Evolutionary conservation across 2,888 invertebrate species (phyloP), one percentile per base, ranked within the genome.

Genomic region (Latrodectus hesperus): DNA sequence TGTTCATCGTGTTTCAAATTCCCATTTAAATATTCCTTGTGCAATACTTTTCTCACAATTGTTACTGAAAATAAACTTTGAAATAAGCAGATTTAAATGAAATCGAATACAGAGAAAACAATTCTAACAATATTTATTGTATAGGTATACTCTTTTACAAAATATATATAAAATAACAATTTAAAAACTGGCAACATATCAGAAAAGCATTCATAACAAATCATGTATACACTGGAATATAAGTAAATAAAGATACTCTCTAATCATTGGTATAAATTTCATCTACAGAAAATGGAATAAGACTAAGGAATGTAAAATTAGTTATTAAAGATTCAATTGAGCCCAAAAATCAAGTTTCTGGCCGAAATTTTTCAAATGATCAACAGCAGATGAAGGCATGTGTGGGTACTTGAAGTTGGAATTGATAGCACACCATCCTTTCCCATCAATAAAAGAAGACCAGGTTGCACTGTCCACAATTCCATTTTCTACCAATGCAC

Each of bases 281-380:
- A 38, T 38, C 38, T 38, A 38, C 38, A 38, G 38, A 38, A 38
- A 38, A 38, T 38, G 38, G 38, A 38, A 38, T 38, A 38, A 38
- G 38, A 1, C 10, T 60, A 0, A 60, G n/a, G 12, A 60, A 16
- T 60, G 60, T 60, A 60, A 60, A 60, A 60, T 60, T 16, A 60
- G n/a, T 9, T 60, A 60, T 60, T 88, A 88, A 26, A 88, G 71
- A 51, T 55, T 80, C 8, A 88, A 11, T 55, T 88, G 88, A 14
- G 75, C 79, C 64, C 65, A 88, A 53, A 71, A 55, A 55, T 83
- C 74, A 22, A 84, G 9, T 5, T 70, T 38, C 14, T 38, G 12
- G 6, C 11, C 55, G 12, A 67, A 49, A 53, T 26, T 22, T 16
- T 77, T 74, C 38, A 81, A 51, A 26, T 82, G 17, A 1, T 17